These are phyloP conservation scores for Eurystomus glaucurus DNA, from an alignment of 2,797 vertebrate genomes.

Conservation along the genomic window DNA sequence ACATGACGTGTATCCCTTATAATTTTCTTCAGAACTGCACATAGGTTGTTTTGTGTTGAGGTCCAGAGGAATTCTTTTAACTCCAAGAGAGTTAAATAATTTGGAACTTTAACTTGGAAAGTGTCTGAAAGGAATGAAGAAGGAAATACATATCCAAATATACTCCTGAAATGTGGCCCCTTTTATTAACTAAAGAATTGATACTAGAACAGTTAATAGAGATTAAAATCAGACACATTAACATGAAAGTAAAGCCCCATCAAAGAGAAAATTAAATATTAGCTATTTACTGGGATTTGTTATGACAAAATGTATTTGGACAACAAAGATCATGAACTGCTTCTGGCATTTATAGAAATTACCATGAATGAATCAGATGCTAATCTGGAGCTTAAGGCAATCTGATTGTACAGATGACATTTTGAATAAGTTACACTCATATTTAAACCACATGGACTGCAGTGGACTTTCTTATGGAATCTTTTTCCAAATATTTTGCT, in stretches of 20 bases:
- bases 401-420: constrained; percentile 53
- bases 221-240: neutral
- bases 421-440: constrained; percentile 1
- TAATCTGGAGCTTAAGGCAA: constrained; percentile 15
- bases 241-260: neutral
- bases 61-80: neutral
- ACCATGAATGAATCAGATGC: constrained; percentile 51
- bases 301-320: constrained; percentile 44
- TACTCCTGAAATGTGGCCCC: neutral
- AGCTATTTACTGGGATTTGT: neutral
- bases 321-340: constrained; percentile 58
- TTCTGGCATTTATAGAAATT: constrained; percentile 44
- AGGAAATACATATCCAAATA: neutral
- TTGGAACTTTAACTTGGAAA: neutral
- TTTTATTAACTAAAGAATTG: neutral
- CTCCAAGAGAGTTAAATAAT: neutral
- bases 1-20: neutral
- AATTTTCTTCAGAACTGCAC: neutral
- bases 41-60: neutral
- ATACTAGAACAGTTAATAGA: neutral
- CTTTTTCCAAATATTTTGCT: neutral
- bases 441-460: neutral
- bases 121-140: neutral
- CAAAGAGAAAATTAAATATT: neutral
- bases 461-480: neutral